Evolutionary conservation across 2,113 vertebrate genomes (phyloP).

Genomic region (Hylia prasina): DNA sequence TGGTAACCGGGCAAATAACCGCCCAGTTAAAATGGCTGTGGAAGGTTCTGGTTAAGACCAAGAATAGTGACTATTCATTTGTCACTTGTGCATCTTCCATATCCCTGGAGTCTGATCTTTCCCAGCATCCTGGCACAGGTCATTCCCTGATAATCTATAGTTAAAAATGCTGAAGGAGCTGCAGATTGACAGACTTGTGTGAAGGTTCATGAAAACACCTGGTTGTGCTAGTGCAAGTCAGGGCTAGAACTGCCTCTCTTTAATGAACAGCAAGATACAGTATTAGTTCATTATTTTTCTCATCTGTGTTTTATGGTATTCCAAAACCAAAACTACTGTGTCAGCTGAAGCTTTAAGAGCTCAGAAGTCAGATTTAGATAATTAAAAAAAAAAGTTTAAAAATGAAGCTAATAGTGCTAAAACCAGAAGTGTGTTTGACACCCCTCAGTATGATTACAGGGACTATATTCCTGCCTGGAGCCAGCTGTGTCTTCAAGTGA

Average conservation of each 20-base stretch:
- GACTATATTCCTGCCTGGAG: not conserved
- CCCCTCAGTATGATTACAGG: not conserved
- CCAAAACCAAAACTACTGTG: not conserved
- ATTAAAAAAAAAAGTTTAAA: not conserved
- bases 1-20: not conserved
- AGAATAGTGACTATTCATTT: not conserved
- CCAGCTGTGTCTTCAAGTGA: not conserved
- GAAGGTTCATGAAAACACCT: not conserved
- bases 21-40: not conserved
- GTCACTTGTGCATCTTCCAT: not conserved
- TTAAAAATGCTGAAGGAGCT: not conserved
- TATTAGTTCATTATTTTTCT: not conserved
- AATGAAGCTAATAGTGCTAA: not conserved
- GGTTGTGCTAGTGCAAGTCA: not conserved
- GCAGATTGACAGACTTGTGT: not conserved
- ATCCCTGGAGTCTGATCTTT: not conserved
- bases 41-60: not conserved
- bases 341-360: not conserved
- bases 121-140: not conserved
- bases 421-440: not conserved
- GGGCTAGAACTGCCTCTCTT: not conserved
- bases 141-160: not conserved
- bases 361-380: not conserved
- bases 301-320: not conserved
- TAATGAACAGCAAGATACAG: not conserved